Evolutionary conservation across 2,888 invertebrate genomes (phyloP).

Genomic region (Harpagoxenus sublaevis): DNA sequence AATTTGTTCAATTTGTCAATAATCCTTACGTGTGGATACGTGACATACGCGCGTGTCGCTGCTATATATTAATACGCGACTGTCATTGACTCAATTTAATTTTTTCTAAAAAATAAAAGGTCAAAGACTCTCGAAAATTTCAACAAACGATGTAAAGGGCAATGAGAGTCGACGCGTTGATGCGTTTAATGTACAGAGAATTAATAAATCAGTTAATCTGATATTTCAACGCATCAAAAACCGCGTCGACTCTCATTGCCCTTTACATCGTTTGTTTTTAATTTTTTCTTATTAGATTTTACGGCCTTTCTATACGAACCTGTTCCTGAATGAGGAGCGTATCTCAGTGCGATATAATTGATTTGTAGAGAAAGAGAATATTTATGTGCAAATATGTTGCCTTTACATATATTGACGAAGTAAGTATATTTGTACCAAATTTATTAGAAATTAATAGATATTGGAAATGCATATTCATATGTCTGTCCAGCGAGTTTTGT

Average conservation of each 20-base stretch:
- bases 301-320: background rate
- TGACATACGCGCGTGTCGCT: background rate
- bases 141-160: no score
- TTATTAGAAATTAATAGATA: background rate
- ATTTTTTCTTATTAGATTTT: background rate
- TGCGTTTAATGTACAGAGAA: no score
- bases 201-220: no score
- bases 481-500: background rate
- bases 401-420: conserved; percentile 45
- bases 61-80: background rate
- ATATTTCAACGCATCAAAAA: no score
- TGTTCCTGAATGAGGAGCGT: no score
- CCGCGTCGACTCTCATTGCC: no score
- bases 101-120: background rate
- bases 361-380: background rate
- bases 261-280: background rate
- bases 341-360: background rate
- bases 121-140: no score
- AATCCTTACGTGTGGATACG: background rate
- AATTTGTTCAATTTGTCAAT: background rate
- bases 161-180: no score
- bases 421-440: conserved; percentile 37
- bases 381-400: conserved; percentile 55
- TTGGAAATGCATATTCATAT: no score
- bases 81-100: background rate